Percentiles rank a stretch among this genome's conserved stretches.
These are phyloP conservation scores for Xylota sylvarum DNA, from an alignment of 2,888 invertebrate species.

Conservation along the genomic window DNA sequence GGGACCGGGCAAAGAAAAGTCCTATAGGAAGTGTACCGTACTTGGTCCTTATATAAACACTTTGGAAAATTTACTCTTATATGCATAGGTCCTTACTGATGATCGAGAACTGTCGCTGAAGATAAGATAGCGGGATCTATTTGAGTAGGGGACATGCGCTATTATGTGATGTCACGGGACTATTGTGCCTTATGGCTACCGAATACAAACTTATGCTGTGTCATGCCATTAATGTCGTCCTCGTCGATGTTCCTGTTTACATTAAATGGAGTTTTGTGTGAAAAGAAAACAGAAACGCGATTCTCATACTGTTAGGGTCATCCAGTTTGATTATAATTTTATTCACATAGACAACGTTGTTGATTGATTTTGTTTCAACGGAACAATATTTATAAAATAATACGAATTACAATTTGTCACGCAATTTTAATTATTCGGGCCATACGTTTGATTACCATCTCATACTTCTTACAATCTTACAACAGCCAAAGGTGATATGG, in stretches of 20 bases:
- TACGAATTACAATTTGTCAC: constrained; percentile 6
- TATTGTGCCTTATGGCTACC: constrained; percentile 70
- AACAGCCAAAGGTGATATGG: too few relatives aligned
- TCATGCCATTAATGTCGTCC: constrained; percentile 67
- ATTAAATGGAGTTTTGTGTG: constrained; percentile 60
- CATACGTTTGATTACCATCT: too few relatives aligned
- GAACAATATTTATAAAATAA: not conserved
- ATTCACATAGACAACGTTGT: not conserved
- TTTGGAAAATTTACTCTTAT: constrained; percentile 22
- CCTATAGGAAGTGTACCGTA: constrained; percentile 67
- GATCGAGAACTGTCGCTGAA: constrained; percentile 59
- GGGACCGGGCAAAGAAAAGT: constrained; percentile 59
- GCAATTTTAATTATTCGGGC: constrained; percentile 7
- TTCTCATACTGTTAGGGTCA: constrained; percentile 30
- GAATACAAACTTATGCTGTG: constrained; percentile 64
- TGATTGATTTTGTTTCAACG: constrained; percentile 39
- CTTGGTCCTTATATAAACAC: constrained; percentile 50
- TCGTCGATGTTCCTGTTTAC: constrained; percentile 64
- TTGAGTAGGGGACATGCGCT: constrained; percentile 49
- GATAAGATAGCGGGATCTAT: constrained; percentile 64
- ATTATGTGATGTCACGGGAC: constrained; percentile 61
- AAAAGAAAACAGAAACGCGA: constrained; percentile 64
- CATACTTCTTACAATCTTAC: too few relatives aligned
- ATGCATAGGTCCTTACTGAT: constrained; percentile 30
- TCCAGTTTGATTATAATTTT: constrained; percentile 33